Evolutionary conservation across 2,113 vertebrate genomes (phyloP).

Genomic region (Hemichromis elongatus): DNA sequence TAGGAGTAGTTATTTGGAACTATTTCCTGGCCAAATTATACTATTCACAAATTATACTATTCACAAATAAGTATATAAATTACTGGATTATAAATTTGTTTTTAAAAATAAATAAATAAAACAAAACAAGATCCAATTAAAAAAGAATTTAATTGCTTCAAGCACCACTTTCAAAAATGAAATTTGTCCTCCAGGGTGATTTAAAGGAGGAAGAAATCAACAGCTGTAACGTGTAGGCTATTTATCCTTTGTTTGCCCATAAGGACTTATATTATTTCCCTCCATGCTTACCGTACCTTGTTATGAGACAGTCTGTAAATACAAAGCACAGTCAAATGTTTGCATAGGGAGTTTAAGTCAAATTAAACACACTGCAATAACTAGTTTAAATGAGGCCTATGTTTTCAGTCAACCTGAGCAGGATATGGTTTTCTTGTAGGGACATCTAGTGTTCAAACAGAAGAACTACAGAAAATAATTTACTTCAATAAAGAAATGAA

Average conservation of each 20-base stretch:
- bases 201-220: background rate
- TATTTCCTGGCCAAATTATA: background rate
- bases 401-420: background rate
- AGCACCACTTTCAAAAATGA: background rate
- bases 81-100: background rate
- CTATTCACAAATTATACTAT: background rate
- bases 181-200: background rate
- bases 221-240: background rate
- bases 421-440: background rate
- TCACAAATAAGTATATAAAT: too few relatives aligned
- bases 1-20: background rate
- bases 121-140: background rate
- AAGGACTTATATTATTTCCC: background rate
- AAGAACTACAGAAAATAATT: background rate
- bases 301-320: background rate
- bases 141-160: background rate
- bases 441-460: constrained; percentile 47
- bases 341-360: background rate
- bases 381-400: background rate
- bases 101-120: background rate
- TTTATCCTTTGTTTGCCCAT: background rate
- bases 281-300: background rate
- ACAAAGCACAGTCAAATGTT: background rate
- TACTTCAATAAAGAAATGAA: background rate
- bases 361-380: background rate